A percentile compares a stretch with the other conserved stretches of the same genome.
Conservation (phyloP, 2,888 invertebrate genomes). For the Timema podura region DNA sequence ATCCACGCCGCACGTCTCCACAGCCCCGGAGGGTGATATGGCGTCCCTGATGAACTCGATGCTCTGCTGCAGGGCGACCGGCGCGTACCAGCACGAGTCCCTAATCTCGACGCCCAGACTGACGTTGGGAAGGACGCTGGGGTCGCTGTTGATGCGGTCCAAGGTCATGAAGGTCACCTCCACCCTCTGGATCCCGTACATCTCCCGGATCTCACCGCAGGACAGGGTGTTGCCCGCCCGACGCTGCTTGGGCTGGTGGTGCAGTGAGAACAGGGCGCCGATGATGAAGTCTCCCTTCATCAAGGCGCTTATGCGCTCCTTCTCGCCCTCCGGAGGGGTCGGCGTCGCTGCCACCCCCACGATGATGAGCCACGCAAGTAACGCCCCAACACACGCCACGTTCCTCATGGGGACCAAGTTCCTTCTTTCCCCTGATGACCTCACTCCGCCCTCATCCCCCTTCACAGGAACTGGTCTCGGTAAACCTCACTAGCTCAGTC, state of each 20-base stretch:
- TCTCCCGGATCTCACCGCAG: conserved; percentile 61
- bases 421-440: no score
- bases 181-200: conserved; percentile 70
- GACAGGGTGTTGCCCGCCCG: conserved; percentile 40
- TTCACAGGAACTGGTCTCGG: no score
- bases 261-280: conserved; percentile 54
- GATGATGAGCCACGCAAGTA: no score
- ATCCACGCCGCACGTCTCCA: conserved; percentile 11
- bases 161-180: conserved; percentile 60
- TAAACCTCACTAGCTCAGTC: no score
- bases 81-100: conserved; percentile 79
- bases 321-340: conserved; percentile 13
- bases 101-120: conserved; percentile 66
- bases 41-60: conserved; percentile 70
- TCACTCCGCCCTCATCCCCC: no score
- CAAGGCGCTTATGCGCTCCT: conserved; percentile 47
- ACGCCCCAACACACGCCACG: no score
- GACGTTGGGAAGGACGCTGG: conserved; percentile 53
- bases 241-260: conserved; percentile 47
- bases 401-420: no score
- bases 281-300: conserved; percentile 55
- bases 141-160: conserved; percentile 59
- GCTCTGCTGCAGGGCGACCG: conserved; percentile 72
- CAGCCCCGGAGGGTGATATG: conserved; percentile 45
- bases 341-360: neutral